Percentiles rank a stretch among this genome's conserved stretches.
These are phyloP conservation scores for Pterocles orientalis DNA, from an alignment of 2,113 vertebrate species.

Conservation along the genomic window DNA sequence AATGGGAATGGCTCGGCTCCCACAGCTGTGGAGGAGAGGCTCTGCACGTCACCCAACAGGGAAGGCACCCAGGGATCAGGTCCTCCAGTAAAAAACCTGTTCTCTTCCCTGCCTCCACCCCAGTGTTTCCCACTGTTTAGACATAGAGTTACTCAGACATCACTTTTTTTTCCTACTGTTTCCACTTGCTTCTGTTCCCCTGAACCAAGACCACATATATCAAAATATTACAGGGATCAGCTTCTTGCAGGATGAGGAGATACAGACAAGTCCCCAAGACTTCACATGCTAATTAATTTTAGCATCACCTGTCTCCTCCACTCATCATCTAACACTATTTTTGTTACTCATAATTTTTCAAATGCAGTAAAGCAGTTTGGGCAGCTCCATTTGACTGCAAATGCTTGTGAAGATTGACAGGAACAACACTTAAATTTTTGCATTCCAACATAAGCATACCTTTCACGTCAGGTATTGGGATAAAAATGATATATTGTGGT, in stretches of 20 bases:
- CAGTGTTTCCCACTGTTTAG: neutral
- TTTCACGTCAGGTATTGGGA: neutral
- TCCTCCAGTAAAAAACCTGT: neutral
- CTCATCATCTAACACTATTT: neutral
- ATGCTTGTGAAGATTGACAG: constrained; percentile 33
- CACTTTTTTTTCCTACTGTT: neutral
- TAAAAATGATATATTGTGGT: neutral
- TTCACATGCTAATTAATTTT: neutral
- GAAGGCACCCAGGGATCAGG: neutral
- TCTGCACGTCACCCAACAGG: neutral
- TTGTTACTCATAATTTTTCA: neutral
- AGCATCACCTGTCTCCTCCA: neutral
- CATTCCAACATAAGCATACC: constrained; percentile 19
- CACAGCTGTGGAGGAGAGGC: neutral
- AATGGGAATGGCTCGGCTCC: neutral
- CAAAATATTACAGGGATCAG: neutral
- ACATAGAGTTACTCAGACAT: neutral
- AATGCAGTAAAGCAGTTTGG: neutral
- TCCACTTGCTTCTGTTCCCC: neutral
- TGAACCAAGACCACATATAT: neutral
- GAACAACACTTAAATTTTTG: constrained; percentile 1
- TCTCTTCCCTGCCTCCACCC: neutral
- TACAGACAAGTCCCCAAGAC: neutral
- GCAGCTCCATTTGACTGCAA: neutral
- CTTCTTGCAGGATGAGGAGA: neutral